A percentile compares a stretch with the other conserved stretches of the same genome.
Evolutionary conservation across 2,113 vertebrate genomes (phyloP).

Genomic region (Seriola quinqueradiata): DNA sequence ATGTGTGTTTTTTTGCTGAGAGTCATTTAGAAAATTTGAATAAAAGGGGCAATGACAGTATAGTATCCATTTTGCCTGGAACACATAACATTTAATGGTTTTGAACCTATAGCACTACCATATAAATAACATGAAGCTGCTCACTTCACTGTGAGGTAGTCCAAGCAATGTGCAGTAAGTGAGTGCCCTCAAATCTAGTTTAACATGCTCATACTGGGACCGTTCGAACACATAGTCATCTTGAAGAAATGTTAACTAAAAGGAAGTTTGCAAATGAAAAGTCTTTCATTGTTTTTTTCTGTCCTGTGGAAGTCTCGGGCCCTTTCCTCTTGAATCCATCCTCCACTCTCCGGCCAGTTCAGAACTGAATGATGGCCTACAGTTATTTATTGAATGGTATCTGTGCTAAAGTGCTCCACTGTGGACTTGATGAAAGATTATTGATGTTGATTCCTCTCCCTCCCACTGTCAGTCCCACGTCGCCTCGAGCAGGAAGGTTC

Average conservation of each 20-base stretch:
- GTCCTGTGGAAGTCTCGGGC: background rate
- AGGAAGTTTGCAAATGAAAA: background rate
- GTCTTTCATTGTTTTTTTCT: background rate
- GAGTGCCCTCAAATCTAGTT: too few species aligned
- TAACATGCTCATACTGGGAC: background rate
- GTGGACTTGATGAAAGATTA: constrained; percentile 86
- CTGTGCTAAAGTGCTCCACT: constrained; percentile 72
- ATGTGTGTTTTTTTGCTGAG: too few species aligned
- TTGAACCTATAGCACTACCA: background rate
- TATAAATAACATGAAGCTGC: background rate
- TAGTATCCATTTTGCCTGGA: background rate
- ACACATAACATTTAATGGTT: background rate
- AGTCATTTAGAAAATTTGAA: too few species aligned
- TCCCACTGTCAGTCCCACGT: constrained; percentile 73
- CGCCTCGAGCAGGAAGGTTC: constrained; percentile 77
- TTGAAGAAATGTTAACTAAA: background rate
- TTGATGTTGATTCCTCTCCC: constrained; percentile 84
- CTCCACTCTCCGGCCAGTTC: constrained; percentile 57
- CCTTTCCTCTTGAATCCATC: constrained; percentile 38
- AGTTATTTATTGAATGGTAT: constrained; percentile 84
- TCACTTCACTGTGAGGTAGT: background rate
- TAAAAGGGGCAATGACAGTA: background rate
- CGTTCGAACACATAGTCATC: background rate
- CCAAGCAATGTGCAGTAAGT: too few species aligned
- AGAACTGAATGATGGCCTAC: constrained; percentile 78